Percentiles rank a stretch among this genome's conserved stretches.
Conservation (phyloP, 1,140 invertebrate species). For the Goniozus legneri region DNA sequence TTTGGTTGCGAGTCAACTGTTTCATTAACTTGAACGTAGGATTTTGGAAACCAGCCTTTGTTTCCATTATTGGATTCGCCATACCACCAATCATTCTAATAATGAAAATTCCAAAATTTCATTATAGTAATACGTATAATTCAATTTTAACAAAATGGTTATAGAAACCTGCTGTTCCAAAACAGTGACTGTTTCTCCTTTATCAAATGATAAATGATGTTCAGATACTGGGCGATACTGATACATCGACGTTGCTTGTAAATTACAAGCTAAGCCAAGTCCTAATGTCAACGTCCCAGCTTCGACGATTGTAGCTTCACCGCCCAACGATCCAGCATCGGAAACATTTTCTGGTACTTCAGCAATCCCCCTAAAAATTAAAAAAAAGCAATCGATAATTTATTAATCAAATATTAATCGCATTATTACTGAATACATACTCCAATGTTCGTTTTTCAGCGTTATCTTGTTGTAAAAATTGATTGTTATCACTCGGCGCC, state of each 20-base stretch:
- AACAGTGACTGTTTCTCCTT: conserved; percentile 66
- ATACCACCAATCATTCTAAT: conserved; percentile 66
- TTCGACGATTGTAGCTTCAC: conserved; percentile 42
- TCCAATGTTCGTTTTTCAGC: conserved; percentile 53
- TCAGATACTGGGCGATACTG: conserved; percentile 66
- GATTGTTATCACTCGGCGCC: conserved; percentile 14
- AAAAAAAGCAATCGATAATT: conserved; percentile 8
- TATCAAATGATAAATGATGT: conserved; percentile 65
- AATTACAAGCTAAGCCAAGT: conserved; percentile 44
- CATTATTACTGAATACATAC: conserved; percentile 32
- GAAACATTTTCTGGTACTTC: conserved; percentile 70
- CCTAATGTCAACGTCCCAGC: conserved; percentile 41
- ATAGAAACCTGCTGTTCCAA: conserved; percentile 60
- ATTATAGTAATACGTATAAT: neutral
- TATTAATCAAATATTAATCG: neutral
- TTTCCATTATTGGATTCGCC: conserved; percentile 55
- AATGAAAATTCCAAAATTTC: conserved; percentile 8
- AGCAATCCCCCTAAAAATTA: conserved; percentile 60
- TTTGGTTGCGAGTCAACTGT: conserved; percentile 20
- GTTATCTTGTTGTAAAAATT: conserved; percentile 47
- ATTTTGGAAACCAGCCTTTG: conserved; percentile 71
- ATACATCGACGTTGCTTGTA: conserved; percentile 60
- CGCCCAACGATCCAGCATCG: conserved; percentile 53
- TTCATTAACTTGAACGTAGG: conserved; percentile 60
- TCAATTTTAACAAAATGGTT: conserved; percentile 1